A percentile compares a stretch with the other conserved stretches of the same genome.
Evolutionary conservation across 2,888 invertebrate species (phyloP).

Genomic region (Strigamia transsilvanica): DNA sequence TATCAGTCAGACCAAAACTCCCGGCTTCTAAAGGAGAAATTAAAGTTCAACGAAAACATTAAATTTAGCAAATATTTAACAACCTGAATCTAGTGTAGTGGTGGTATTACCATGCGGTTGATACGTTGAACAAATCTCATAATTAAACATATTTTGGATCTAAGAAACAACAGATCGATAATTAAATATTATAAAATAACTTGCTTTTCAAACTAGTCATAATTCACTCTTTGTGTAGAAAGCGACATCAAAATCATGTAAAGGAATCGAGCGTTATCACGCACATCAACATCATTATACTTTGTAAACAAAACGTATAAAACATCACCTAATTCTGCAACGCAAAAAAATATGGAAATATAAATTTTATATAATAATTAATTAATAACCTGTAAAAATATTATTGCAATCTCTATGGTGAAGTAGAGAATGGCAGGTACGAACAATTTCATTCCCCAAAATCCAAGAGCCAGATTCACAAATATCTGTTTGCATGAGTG

Average conservation of each 20-base stretch:
- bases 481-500: background rate
- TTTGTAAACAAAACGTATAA: background rate
- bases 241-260: slow-evolving; percentile 23
- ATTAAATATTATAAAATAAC: no score
- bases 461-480: slow-evolving; percentile 1
- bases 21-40: background rate
- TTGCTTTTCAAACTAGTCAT: no score
- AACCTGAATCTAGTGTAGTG: background rate
- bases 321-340: background rate
- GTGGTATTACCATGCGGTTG: background rate
- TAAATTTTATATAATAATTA: background rate
- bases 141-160: background rate
- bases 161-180: background rate
- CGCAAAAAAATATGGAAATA: background rate
- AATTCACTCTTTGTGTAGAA: slow-evolving; percentile 14
- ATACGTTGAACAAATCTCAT: background rate
- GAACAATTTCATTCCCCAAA: background rate
- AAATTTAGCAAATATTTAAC: background rate
- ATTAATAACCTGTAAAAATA: background rate
- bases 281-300: slow-evolving; percentile 26
- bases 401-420: background rate
- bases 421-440: background rate
- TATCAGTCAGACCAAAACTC: background rate
- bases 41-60: background rate
- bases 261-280: background rate